Evolutionary conservation across 92 coral and sea anemone species (phyloP).

Genomic region (Nematostella vectensis): DNA sequence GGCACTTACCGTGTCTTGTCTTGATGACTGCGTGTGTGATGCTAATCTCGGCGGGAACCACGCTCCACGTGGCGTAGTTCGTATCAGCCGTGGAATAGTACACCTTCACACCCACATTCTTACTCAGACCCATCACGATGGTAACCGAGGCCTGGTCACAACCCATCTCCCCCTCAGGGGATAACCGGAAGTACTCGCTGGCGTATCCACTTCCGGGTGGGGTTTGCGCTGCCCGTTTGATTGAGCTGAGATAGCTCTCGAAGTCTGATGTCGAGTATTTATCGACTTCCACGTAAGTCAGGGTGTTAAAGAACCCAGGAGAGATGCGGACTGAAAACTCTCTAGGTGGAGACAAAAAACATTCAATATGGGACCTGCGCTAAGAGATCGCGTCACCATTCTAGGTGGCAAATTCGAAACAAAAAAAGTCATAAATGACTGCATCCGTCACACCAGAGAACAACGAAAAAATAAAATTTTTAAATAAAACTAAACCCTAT

Average conservation of each 20-base stretch:
- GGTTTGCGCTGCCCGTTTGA: not conserved
- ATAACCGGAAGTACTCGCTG: constrained; percentile 10
- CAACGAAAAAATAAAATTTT: no score
- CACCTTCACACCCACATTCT: not conserved
- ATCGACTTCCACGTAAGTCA: not conserved
- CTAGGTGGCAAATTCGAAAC: no score
- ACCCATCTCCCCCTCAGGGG: constrained; percentile 3
- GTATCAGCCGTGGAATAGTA: constrained; percentile 1
- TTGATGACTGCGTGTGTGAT: not conserved
- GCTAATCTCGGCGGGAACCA: not conserved
- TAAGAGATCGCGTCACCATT: no score
- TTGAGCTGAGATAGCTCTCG: not conserved
- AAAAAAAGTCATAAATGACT: no score
- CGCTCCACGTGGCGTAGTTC: not conserved
- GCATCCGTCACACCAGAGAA: no score
- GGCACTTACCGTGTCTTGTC: not conserved
- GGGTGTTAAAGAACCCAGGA: not conserved
- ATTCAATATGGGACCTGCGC: no score
- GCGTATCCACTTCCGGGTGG: constrained; percentile 20
- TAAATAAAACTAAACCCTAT: no score
- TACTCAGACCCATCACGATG: not conserved
- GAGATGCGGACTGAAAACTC: not conserved
- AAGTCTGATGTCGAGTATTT: not conserved
- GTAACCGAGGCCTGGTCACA: not conserved
- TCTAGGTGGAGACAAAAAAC: not conserved